Evolutionary conservation across 2,113 vertebrate species (phyloP).

Genomic region (Seriola quinqueradiata): DNA sequence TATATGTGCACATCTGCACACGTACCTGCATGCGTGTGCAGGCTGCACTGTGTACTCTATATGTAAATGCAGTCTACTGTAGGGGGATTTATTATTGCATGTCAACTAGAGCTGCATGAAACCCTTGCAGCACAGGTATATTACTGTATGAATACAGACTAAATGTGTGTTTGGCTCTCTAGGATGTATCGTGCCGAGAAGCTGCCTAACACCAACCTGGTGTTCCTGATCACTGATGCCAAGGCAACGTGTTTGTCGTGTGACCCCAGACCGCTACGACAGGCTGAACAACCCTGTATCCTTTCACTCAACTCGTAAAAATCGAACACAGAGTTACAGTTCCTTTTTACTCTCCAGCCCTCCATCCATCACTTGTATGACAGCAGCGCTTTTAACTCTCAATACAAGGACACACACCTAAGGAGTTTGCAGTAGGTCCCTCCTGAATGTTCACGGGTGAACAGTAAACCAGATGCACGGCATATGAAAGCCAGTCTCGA

Average conservation of each 20-base stretch:
- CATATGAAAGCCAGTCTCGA: slow-evolving; percentile 67
- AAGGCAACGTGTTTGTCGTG: slow-evolving; percentile 93
- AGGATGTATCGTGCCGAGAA: slow-evolving; percentile 94
- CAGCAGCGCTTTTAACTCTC: slow-evolving; percentile 59
- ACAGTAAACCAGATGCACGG: slow-evolving; percentile 72
- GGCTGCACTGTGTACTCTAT: not conserved
- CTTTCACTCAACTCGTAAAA: slow-evolving; percentile 81
- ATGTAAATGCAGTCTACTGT: not conserved
- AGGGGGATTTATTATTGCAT: not conserved
- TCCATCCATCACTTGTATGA: slow-evolving; percentile 65
- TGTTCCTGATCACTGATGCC: slow-evolving; percentile 97
- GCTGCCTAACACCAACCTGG: slow-evolving; percentile 95
- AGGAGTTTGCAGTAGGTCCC: slow-evolving; percentile 62
- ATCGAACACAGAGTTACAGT: slow-evolving; percentile 35
- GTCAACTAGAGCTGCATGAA: not conserved
- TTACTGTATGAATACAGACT: slow-evolving; percentile 6
- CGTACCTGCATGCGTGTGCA: slow-evolving; percentile 3
- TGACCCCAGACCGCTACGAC: slow-evolving; percentile 91
- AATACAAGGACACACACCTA: slow-evolving; percentile 66
- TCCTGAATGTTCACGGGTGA: slow-evolving; percentile 63
- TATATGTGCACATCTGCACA: slow-evolving; percentile 13
- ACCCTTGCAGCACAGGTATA: not conserved
- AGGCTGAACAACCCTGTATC: slow-evolving; percentile 99
- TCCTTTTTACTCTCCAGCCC: slow-evolving; percentile 53
- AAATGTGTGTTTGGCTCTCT: slow-evolving; percentile 76